These are phyloP conservation scores for Spicauda simplicius DNA, from an alignment of 2,888 invertebrate species.

Conservation along the genomic window DNA sequence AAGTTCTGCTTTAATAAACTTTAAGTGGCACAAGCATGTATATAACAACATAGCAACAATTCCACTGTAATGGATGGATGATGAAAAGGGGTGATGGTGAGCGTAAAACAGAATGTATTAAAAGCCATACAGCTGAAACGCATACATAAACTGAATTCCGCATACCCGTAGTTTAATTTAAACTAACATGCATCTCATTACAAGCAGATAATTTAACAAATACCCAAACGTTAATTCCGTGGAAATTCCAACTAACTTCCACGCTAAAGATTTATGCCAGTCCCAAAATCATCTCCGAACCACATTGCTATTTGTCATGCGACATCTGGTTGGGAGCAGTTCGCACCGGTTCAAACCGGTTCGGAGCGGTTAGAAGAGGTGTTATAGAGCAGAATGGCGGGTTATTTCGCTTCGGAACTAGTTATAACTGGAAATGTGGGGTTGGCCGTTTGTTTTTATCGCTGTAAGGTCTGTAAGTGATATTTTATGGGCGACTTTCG, in stretches of 20 bases:
- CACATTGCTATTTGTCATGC: conserved; percentile 71
- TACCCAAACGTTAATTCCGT: conserved; percentile 31
- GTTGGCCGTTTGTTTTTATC: conserved; percentile 52
- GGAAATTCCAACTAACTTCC: conserved; percentile 42
- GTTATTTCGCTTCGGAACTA: conserved; percentile 46
- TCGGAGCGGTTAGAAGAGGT: conserved; percentile 44
- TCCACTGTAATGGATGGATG: too few species aligned
- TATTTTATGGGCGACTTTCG: conserved; percentile 32
- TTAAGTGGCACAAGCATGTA: too few species aligned
- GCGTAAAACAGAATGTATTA: too few species aligned
- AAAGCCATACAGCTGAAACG: too few species aligned
- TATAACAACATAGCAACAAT: too few species aligned
- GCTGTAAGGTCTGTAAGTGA: conserved; percentile 41
- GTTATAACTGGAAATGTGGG: conserved; percentile 50
- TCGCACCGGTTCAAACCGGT: conserved; percentile 59
- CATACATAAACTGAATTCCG: conserved; percentile 13
- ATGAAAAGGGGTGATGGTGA: too few species aligned
- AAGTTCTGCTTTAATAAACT: too few species aligned
- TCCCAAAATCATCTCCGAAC: conserved; percentile 68
- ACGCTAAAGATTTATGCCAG: conserved; percentile 53
- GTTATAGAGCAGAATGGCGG: conserved; percentile 42
- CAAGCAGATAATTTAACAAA: conserved; percentile 34
- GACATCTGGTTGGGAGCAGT: conserved; percentile 65
- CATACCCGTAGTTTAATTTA: conserved; percentile 30
- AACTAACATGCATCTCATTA: conserved; percentile 33